These are phyloP conservation scores for Drosophila yooni DNA, from an alignment of 2,888 invertebrate species.

Conservation along the genomic window DNA sequence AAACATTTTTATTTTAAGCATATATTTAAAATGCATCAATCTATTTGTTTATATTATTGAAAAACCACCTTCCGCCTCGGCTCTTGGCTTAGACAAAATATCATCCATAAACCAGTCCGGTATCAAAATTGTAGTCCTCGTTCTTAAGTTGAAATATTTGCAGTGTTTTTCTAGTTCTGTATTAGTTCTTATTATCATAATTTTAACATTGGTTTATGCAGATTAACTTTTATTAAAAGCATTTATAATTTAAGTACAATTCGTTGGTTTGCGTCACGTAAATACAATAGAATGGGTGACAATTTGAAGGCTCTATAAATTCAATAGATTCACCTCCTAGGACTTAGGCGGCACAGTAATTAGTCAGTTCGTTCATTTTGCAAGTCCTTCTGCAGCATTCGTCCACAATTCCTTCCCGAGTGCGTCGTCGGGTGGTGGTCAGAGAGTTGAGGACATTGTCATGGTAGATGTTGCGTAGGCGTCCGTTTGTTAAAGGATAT, in stretches of 20 bases:
- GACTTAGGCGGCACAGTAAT: slow-evolving; percentile 53
- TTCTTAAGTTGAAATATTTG: not conserved
- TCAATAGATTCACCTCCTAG: not conserved
- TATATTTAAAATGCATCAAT: not conserved
- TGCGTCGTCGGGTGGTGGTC: slow-evolving; percentile 53
- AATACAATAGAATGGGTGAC: slow-evolving; percentile 8
- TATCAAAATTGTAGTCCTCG: not conserved
- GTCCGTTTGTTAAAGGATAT: slow-evolving; percentile 35
- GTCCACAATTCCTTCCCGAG: slow-evolving; percentile 59
- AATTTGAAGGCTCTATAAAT: slow-evolving; percentile 14
- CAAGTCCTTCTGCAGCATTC: slow-evolving; percentile 55
- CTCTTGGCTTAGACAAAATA: not conserved
- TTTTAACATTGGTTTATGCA: slow-evolving; percentile 24
- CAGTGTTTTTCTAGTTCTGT: not conserved
- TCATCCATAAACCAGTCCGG: not conserved
- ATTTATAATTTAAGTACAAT: slow-evolving; percentile 24
- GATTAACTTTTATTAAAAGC: slow-evolving; percentile 51
- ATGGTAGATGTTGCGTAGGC: slow-evolving; percentile 41
- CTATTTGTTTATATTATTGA: no score
- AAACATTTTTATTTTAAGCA: not conserved
- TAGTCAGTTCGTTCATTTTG: slow-evolving; percentile 12
- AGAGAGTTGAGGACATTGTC: slow-evolving; percentile 51
- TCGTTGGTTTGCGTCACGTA: not conserved
- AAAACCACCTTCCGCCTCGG: no score
- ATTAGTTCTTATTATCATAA: not conserved